Evolutionary conservation across 1,140 invertebrate genomes (phyloP).

Genomic region (Anoplophora glabripennis): DNA sequence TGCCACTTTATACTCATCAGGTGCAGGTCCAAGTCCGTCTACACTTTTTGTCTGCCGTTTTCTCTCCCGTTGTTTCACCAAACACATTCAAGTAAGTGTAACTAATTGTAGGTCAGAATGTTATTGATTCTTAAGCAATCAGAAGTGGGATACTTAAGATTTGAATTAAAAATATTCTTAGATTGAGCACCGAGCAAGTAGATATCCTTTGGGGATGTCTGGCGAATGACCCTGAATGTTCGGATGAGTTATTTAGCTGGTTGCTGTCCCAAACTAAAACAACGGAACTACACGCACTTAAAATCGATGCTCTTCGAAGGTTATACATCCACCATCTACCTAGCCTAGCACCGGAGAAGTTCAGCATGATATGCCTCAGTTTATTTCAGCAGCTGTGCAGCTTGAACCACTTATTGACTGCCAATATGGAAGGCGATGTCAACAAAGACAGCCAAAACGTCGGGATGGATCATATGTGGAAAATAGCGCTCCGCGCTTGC

Average conservation of each 20-base stretch:
- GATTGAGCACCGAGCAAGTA: slow-evolving; percentile 83
- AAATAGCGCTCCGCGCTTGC: slow-evolving; percentile 82
- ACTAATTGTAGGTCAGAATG: neutral
- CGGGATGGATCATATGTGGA: slow-evolving; percentile 92
- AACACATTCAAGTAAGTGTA: slow-evolving; percentile 71
- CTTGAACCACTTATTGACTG: slow-evolving; percentile 69
- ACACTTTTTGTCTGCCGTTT: slow-evolving; percentile 88
- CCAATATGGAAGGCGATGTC: slow-evolving; percentile 47
- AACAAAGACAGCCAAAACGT: slow-evolving; percentile 58
- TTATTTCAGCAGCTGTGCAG: slow-evolving; percentile 89
- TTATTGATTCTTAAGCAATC: too few species aligned
- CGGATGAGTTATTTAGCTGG: slow-evolving; percentile 92
- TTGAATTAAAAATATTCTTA: slow-evolving; percentile 45
- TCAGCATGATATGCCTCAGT: slow-evolving; percentile 87
- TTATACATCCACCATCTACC: slow-evolving; percentile 88
- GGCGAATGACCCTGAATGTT: slow-evolving; percentile 75
- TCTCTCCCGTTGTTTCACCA: slow-evolving; percentile 85
- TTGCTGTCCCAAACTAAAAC: slow-evolving; percentile 83
- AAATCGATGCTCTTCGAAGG: slow-evolving; percentile 80
- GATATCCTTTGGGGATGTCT: slow-evolving; percentile 89
- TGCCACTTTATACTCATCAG: slow-evolving; percentile 73
- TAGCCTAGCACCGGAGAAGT: slow-evolving; percentile 78
- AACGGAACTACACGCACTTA: slow-evolving; percentile 86
- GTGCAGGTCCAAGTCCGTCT: slow-evolving; percentile 87
- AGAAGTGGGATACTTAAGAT: too few species aligned